Evolutionary conservation across 2,113 vertebrate genomes (phyloP).

Genomic region (Mellivora capensis): DNA sequence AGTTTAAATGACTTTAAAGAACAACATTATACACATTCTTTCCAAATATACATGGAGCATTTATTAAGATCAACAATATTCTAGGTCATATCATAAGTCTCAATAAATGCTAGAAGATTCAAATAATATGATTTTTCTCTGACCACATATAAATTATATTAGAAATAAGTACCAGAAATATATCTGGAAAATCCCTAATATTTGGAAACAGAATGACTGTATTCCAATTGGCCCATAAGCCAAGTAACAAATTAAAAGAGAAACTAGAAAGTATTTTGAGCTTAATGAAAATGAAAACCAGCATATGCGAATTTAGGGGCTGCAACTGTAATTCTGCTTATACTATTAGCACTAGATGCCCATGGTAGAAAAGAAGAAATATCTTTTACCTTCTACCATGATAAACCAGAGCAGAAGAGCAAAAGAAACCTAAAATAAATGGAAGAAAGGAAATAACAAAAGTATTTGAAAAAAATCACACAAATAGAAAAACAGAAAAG

Average conservation of each 20-base stretch:
- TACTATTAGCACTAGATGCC: neutral
- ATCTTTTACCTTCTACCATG: neutral
- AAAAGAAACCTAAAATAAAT: neutral
- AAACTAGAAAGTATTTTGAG: neutral
- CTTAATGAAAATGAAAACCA: neutral
- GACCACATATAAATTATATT: neutral
- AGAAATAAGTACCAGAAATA: neutral
- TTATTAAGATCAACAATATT: neutral
- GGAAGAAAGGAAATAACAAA: neutral
- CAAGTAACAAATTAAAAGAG: neutral
- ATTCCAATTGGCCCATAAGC: neutral
- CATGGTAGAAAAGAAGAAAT: neutral
- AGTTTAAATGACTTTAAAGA: neutral
- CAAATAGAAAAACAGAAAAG: neutral
- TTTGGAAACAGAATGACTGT: neutral
- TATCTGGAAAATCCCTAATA: neutral
- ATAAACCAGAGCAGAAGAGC: neutral
- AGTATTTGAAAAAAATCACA: neutral
- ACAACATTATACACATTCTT: neutral
- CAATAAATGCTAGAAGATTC: neutral
- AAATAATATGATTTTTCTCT: neutral
- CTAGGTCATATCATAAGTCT: neutral
- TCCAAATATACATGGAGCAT: neutral
- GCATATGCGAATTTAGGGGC: neutral
- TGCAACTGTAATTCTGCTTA: neutral